phyloP scores from a whole-genome alignment of 2,888 invertebrate genomes.

The Caenorhabditis angaria region DNA sequence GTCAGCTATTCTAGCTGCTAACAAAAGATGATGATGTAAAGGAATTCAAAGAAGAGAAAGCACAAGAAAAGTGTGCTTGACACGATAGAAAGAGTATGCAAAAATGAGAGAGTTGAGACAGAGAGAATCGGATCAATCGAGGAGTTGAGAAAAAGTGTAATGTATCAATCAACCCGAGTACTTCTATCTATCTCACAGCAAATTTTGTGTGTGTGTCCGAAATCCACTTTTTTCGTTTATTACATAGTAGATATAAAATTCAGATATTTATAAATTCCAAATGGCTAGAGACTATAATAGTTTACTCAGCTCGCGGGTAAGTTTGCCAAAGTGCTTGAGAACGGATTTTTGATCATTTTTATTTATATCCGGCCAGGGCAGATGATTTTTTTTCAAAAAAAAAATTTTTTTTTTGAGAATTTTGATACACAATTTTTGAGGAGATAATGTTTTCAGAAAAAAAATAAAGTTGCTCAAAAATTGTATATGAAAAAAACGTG shows the following conservation, averaged over 20 bases:
- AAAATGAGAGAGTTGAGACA: constrained; percentile 7
- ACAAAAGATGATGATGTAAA: no score
- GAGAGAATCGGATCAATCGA: background rate
- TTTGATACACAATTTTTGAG: no score
- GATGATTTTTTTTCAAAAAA: background rate
- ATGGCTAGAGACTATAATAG: constrained; percentile 43
- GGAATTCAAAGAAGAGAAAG: constrained; percentile 5
- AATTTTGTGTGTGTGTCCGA: background rate
- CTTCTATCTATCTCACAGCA: no score
- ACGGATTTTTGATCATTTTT: no score
- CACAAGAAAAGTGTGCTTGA: background rate
- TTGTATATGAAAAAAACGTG: no score
- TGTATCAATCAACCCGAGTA: constrained; percentile 39
- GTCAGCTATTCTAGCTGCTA: no score
- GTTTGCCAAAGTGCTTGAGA: no score
- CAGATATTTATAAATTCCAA: constrained; percentile 6
- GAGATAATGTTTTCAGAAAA: no score
- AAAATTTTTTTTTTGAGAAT: background rate
- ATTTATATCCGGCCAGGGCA: no score
- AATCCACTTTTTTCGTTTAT: background rate
- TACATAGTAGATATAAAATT: background rate
- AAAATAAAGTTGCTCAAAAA: no score
- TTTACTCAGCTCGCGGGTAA: constrained; percentile 21
- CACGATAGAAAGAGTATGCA: constrained; percentile 8
- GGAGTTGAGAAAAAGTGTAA: constrained; percentile 34